A percentile compares a stretch with the other conserved stretches of the same genome.
phyloP scores from a whole-genome alignment of 1,140 invertebrate genomes.

The Dinoponera quadriceps region DNA sequence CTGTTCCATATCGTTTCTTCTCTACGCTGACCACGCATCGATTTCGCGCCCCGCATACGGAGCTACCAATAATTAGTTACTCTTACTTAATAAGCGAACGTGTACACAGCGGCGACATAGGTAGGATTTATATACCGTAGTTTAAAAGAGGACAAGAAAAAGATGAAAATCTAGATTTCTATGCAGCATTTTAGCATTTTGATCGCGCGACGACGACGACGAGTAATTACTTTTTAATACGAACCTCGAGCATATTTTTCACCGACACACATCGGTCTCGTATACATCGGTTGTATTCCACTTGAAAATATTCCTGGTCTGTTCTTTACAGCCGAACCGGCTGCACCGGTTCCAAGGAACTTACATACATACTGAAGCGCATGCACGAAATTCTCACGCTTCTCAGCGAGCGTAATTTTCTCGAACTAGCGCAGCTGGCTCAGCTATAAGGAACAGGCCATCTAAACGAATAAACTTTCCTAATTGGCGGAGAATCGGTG shows the following conservation, averaged over 20 bases:
- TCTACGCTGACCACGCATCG: constrained; percentile 50
- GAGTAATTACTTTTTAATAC: constrained; percentile 58
- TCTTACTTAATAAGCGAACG: constrained; percentile 68
- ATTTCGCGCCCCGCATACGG: constrained; percentile 62
- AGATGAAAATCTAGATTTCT: constrained; percentile 75
- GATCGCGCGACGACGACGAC: constrained; percentile 44
- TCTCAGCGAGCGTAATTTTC: too few species aligned
- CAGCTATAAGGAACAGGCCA: too few species aligned
- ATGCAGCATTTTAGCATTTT: constrained; percentile 66
- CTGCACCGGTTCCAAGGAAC: too few species aligned
- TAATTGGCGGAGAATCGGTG: constrained; percentile 27
- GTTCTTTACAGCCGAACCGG: too few species aligned
- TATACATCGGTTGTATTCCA: constrained; percentile 32
- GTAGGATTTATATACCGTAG: constrained; percentile 77
- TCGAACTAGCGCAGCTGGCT: too few species aligned
- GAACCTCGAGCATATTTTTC: constrained; percentile 59
- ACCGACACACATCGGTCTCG: constrained; percentile 19
- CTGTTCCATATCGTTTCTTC: constrained; percentile 57
- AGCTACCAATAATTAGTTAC: constrained; percentile 61
- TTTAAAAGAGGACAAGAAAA: constrained; percentile 62
- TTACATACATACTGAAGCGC: too few species aligned
- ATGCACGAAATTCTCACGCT: too few species aligned
- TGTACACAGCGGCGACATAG: constrained; percentile 76
- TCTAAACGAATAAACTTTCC: constrained; percentile 37
- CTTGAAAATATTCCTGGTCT: constrained; percentile 52